Evolutionary conservation across 2,113 vertebrate species (phyloP), one percentile per base, ranked within the genome.

Genomic region (Colistium nudipinnis): DNA sequence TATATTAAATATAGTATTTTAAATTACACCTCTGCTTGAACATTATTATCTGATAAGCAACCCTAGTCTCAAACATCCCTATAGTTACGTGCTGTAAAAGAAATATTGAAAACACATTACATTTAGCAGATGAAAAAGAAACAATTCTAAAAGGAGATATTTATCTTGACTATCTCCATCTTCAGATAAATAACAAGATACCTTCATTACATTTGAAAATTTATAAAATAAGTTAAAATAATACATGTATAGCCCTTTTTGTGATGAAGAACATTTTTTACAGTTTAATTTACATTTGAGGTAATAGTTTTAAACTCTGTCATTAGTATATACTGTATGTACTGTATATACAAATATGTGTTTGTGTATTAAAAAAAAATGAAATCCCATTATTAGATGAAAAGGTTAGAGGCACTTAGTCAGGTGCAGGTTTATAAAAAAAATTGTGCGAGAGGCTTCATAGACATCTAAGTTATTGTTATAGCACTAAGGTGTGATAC

Each of bases 361-460:
- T n/a, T n/a, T n/a, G n/a, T n/a, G n/a, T n/a, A n/a, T n/a, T n/a
- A n/a, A n/a, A n/a, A n/a, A n/a, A n/a, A n/a, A n/a, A n/a, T n/a
- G n/a, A n/a, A n/a, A n/a, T 45, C 2, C 39, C 17, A 41, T 41
- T 17, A n/a, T 41, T 17, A 17, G 22, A 45, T 12, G 17, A 22
- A 4, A 45, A 9, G 44, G 30, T 6, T 8, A 33, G 17, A 31
- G 8, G 48, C 24, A 30, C 25, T 41, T 7, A 27, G 11, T 14
- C 38, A 77, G 57, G 19, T 43, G 17, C 6, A 43, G 9, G 24
- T 22, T 12, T 19, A 19, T 19, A 10, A 48, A 48, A 25, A 20
- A 64, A 53, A 4, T 11, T n/a, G 9, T 33, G 13, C 7, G 27
- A 19, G 35, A 86, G 89, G 89, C 82, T 82, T 89, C 87, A 90